Conservation (phyloP, 1,140 invertebrate genomes). For the Drosophila nigromelanica region DNA sequence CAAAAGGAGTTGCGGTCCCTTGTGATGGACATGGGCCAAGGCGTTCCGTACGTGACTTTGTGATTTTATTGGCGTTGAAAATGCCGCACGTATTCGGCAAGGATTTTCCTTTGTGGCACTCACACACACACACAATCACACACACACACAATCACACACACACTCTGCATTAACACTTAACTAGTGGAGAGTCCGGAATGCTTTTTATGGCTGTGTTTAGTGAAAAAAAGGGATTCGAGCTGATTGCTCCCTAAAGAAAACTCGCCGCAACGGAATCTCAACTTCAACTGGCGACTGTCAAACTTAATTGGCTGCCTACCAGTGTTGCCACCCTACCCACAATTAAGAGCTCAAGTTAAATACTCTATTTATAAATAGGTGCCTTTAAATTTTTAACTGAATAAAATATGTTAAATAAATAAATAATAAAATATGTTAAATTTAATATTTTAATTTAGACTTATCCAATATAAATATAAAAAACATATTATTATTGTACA, state of each 20-base stretch:
- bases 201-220: conserved; percentile 77
- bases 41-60: conserved; percentile 70
- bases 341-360: conserved; percentile 41
- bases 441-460: too few relatives aligned
- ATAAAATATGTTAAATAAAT: too few relatives aligned
- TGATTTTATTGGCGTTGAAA: conserved; percentile 78
- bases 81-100: conserved; percentile 68
- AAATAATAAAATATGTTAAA: too few relatives aligned
- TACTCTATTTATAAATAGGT: conserved; percentile 1
- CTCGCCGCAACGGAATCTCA: neutral
- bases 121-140: neutral
- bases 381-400: too few relatives aligned
- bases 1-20: conserved; percentile 11
- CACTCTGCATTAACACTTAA: conserved; percentile 74
- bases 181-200: conserved; percentile 65
- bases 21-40: conserved; percentile 66
- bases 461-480: neutral
- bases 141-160: conserved; percentile 11
- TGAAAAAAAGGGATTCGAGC: conserved; percentile 74
- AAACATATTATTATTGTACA: too few relatives aligned
- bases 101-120: conserved; percentile 52
- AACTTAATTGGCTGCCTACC: conserved; percentile 36
- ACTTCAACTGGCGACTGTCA: conserved; percentile 37
- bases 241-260: conserved; percentile 64
- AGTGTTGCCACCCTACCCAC: conserved; percentile 2